These are phyloP conservation scores for Sebastes vulpes DNA, from an alignment of 2,797 vertebrate species.

Conservation along the genomic window DNA sequence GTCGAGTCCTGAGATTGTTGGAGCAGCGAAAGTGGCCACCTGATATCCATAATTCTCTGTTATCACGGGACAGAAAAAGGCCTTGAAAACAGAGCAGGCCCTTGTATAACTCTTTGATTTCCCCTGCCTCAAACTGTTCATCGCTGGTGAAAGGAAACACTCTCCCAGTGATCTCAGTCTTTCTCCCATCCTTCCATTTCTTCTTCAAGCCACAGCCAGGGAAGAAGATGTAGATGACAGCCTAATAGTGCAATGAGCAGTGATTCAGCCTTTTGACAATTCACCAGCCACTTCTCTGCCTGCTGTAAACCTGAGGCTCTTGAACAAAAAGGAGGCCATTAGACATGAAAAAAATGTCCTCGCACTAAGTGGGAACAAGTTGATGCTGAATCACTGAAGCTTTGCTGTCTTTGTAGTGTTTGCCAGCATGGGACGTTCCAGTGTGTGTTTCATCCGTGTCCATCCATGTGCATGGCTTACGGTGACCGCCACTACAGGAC, in stretches of 20 bases:
- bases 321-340: constrained; percentile 59
- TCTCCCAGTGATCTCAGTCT: constrained; percentile 73
- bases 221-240: constrained; percentile 75
- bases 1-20: constrained; percentile 46
- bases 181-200: constrained; percentile 60
- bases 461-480: constrained; percentile 93
- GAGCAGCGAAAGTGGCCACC: constrained; percentile 60
- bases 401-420: constrained; percentile 86
- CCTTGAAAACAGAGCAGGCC: constrained; percentile 64
- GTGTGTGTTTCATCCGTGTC: constrained; percentile 91
- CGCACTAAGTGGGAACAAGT: constrained; percentile 70
- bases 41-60: constrained; percentile 76
- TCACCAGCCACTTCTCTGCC: constrained; percentile 49
- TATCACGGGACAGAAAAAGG: constrained; percentile 45
- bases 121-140: constrained; percentile 58
- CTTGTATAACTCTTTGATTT: constrained; percentile 76
- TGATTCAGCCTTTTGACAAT: constrained; percentile 66
- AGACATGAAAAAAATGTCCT: constrained; percentile 37
- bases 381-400: constrained; percentile 54
- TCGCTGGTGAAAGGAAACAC: constrained; percentile 67
- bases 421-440: constrained; percentile 94
- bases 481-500: constrained; percentile 96
- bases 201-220: constrained; percentile 51
- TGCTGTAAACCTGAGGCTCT: constrained; percentile 41
- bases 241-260: constrained; percentile 66